Evolutionary conservation across 2,888 invertebrate species (phyloP).

Genomic region (Caenorhabditis afra): DNA sequence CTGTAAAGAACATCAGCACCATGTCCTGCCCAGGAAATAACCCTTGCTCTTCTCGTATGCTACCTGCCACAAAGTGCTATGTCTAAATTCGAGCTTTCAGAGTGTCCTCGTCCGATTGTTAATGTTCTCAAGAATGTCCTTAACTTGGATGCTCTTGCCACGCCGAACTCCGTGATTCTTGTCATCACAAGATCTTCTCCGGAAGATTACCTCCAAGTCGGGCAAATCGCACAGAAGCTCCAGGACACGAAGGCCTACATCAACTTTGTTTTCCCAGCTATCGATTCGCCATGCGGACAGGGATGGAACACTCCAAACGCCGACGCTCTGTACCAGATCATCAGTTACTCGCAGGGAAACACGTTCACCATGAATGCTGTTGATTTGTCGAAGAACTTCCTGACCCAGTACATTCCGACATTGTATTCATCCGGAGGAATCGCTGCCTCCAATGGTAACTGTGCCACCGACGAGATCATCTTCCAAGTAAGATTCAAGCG

Average conservation of each 20-base stretch:
- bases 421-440: constrained; percentile 66
- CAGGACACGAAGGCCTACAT: constrained; percentile 59
- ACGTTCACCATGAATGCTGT: constrained; percentile 66
- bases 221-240: constrained; percentile 48
- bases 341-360: constrained; percentile 70
- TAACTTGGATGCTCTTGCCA: constrained; percentile 41
- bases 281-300: constrained; percentile 71
- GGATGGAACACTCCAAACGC: constrained; percentile 70
- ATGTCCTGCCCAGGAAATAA: constrained; percentile 61
- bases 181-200: constrained; percentile 73
- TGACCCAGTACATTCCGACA: constrained; percentile 67
- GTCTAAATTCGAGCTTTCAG: constrained; percentile 30
- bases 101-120: constrained; percentile 72
- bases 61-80: not conserved
- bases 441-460: constrained; percentile 53
- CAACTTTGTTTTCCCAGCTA: constrained; percentile 67
- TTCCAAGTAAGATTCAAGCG: constrained; percentile 58
- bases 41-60: constrained; percentile 58
- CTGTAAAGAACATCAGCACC: constrained; percentile 62
- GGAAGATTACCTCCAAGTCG: constrained; percentile 67
- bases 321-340: constrained; percentile 58
- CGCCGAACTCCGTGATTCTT: constrained; percentile 71
- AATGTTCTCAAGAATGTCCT: constrained; percentile 62
- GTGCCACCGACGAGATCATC: constrained; percentile 61
- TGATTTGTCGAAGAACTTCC: constrained; percentile 63